Evolutionary conservation across 2,797 vertebrate species (phyloP).

Genomic region (Emys orbicularis): DNA sequence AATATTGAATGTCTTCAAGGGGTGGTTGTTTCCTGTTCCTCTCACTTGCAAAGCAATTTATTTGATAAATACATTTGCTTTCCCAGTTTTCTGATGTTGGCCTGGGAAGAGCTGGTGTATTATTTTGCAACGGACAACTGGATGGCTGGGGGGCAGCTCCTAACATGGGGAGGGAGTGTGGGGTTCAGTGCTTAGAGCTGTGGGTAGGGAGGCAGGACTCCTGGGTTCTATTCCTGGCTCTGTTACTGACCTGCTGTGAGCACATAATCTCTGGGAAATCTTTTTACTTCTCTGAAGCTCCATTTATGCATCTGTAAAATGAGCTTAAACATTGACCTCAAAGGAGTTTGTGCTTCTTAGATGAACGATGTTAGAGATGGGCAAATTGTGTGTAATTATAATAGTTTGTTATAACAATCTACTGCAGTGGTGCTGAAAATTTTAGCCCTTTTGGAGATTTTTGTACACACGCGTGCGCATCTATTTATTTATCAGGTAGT

Average conservation of each 20-base stretch:
- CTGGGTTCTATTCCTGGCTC: not conserved
- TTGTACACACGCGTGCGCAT: accelerated
- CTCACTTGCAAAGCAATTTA: not conserved
- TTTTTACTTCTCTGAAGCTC: not conserved
- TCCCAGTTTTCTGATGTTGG: not conserved
- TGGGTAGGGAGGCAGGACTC: not conserved
- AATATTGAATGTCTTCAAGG: not conserved
- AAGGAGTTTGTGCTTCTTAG: not conserved
- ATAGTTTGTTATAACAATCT: not conserved
- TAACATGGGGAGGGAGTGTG: not conserved
- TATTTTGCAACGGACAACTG: not conserved
- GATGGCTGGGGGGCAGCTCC: not conserved
- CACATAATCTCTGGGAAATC: not conserved
- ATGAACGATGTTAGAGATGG: not conserved
- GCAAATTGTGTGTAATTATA: not conserved
- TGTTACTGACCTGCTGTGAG: not conserved
- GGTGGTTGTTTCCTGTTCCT: not conserved
- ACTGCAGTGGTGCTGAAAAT: not conserved
- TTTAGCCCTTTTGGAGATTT: not conserved
- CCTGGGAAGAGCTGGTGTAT: not conserved
- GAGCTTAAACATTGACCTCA: not conserved
- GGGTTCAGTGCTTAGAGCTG: not conserved
- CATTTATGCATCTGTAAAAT: accelerated
- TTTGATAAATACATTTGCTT: not conserved
- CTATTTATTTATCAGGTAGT: not conserved